These are phyloP conservation scores for Phoxinus dragarum DNA, from an alignment of 2,797 vertebrate genomes.

Conservation along the genomic window DNA sequence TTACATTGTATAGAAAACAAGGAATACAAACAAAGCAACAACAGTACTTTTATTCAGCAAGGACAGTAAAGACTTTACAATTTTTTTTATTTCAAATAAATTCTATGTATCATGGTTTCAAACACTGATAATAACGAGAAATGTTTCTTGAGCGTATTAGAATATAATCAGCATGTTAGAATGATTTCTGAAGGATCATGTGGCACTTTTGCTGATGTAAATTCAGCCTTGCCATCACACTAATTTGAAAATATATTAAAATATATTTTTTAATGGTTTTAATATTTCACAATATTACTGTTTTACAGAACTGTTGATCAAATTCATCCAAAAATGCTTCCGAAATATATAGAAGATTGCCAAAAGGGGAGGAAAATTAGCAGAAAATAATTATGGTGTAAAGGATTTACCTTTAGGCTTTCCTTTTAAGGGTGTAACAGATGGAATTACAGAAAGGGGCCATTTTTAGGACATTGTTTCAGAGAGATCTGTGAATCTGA, in stretches of 20 bases:
- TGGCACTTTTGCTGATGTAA: not conserved
- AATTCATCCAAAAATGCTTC: not conserved
- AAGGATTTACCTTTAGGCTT: slow-evolving; percentile 61
- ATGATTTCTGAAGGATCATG: not conserved
- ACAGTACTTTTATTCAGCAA: not conserved
- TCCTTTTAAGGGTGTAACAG: slow-evolving; percentile 57
- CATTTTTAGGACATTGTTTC: slow-evolving; percentile 1
- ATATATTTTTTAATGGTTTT: not conserved
- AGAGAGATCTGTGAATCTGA: not conserved
- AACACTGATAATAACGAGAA: not conserved
- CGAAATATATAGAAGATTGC: not conserved
- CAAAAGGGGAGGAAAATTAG: not conserved
- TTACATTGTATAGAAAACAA: not conserved
- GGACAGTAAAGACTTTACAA: not conserved
- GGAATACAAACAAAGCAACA: not conserved
- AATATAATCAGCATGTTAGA: not conserved
- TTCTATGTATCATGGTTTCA: not conserved
- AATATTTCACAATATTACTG: not conserved
- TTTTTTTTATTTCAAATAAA: not conserved
- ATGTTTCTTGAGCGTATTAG: not conserved
- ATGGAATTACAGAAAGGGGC: slow-evolving; percentile 46
- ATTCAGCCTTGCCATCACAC: not conserved
- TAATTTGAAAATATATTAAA: not conserved
- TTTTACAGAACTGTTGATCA: not conserved
- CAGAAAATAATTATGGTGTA: slow-evolving; percentile 28